Conservation (phyloP, 2,113 vertebrate genomes). For the Pelmatolapia mariae region DNA sequence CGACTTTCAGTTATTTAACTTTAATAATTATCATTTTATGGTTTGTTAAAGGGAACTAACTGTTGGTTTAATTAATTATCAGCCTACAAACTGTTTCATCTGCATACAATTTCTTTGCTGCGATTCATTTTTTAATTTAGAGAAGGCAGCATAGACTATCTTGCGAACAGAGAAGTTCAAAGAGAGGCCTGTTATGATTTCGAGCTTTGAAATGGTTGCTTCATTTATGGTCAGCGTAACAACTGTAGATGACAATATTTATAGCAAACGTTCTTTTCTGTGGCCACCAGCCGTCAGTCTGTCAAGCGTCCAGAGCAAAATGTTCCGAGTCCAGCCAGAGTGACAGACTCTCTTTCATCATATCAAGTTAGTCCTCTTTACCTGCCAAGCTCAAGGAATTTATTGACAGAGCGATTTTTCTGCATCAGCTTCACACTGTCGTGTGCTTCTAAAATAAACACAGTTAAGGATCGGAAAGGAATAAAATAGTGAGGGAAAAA, state of each 20-base stretch:
- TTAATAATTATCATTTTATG: neutral
- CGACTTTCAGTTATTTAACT: neutral
- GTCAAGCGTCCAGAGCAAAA: conserved; percentile 18
- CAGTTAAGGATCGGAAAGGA: neutral
- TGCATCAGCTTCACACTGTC: neutral
- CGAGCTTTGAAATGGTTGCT: neutral
- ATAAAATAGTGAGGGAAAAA: neutral
- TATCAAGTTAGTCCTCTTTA: conserved; percentile 21
- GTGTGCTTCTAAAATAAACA: conserved; percentile 5
- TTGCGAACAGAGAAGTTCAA: neutral
- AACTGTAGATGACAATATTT: neutral
- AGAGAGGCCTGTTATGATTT: neutral
- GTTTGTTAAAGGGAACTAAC: neutral
- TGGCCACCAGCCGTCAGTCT: neutral
- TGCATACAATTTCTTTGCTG: neutral
- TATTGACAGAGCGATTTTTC: conserved; percentile 30
- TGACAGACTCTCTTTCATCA: conserved; percentile 46
- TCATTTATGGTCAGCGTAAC: neutral
- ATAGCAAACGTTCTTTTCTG: neutral
- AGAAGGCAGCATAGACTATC: neutral
- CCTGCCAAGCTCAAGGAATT: conserved; percentile 39
- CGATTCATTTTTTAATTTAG: neutral
- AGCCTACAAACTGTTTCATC: neutral
- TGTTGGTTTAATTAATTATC: neutral
- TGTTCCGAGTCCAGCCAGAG: conserved; percentile 13